phyloP scores from a whole-genome alignment of 2,888 invertebrate genomes.

The Cheilosia grossa region DNA sequence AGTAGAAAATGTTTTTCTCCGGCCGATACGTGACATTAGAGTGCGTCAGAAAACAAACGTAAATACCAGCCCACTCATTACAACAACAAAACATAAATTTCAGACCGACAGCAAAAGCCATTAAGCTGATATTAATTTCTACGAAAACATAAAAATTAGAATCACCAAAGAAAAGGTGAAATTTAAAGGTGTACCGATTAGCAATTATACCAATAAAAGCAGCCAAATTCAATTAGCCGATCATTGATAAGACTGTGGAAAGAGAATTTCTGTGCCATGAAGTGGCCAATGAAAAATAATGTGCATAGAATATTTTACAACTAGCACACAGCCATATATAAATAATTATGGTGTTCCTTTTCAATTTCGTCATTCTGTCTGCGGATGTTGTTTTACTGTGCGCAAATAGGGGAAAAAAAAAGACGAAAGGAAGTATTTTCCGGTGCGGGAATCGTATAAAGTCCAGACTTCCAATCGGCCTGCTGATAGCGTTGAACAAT shows the following conservation, averaged over 20 bases:
- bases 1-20: slow-evolving; percentile 28
- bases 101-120: slow-evolving; percentile 24
- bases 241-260: slow-evolving; percentile 61
- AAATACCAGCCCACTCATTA: slow-evolving; percentile 43
- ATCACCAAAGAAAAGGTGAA: slow-evolving; percentile 38
- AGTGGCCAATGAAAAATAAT: slow-evolving; percentile 13
- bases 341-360: slow-evolving; percentile 33
- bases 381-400: slow-evolving; percentile 54
- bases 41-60: slow-evolving; percentile 34
- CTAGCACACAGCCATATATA: slow-evolving; percentile 41
- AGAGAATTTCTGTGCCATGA: slow-evolving; percentile 42
- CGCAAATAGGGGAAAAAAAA: slow-evolving; percentile 17
- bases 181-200: slow-evolving; percentile 34
- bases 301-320: slow-evolving; percentile 23
- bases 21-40: slow-evolving; percentile 24
- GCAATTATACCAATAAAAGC: slow-evolving; percentile 43
- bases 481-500: slow-evolving; percentile 52
- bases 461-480: slow-evolving; percentile 36
- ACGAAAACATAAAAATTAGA: neutral
- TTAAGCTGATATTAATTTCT: slow-evolving; percentile 46
- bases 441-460: slow-evolving; percentile 31
- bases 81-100: slow-evolving; percentile 25
- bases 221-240: slow-evolving; percentile 52
- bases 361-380: slow-evolving; percentile 17
- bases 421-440: slow-evolving; percentile 46